Base-by-base conservation (phyloP, 2,888 invertebrate genomes). In the Pollenia griseotomentosa region DNA sequence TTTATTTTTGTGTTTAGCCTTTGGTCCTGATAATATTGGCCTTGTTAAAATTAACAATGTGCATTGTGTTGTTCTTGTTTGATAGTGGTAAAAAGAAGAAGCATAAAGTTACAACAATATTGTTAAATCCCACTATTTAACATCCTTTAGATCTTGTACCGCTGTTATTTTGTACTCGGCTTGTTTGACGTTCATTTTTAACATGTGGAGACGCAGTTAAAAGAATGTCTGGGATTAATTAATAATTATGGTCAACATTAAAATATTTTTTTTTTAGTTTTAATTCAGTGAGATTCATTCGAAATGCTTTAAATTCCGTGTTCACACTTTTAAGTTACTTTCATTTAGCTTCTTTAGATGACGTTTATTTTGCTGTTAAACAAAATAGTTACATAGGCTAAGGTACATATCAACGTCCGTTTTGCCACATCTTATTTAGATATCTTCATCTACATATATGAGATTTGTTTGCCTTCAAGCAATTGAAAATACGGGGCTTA, bases 11-110 rank as follows among this genome's bases (percentile, higher is more conserved):
- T 40, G 42, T 59, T 71, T 71, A 16, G 71, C 82, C 73, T 82
- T 68, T 82, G 82, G 74, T 82, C 82, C 82, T 75, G 82, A 66
- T 75, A 82, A 75, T 75, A 68, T 68, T 74, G 75, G 66, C 74
- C 82, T 82, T 75, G 82, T 82, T 82, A 75, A 82, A 66, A 75
- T 68, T 68, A 82, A 82, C 66, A 82, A 59, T 8, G 19, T 61
- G 59, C 59, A 44, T 59, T 9, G 19, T 74, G 42, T 14, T 73
- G 57, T 81, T 55, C 46, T n/a, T 66, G 65, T 53, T 44, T 73
- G 46, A 46, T 73, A 40, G 55, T 66, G 57, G 46, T 66, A 48
- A 66, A 73, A 66, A 63, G 48, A 51, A 57, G 74, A 66, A 80
- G 70, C 80, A 71, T 40, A 73, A 46, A 57, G 63, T 55, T 73